Evolutionary conservation across 2,888 invertebrate species (phyloP).

Genomic region (Microplitis manilae): DNA sequence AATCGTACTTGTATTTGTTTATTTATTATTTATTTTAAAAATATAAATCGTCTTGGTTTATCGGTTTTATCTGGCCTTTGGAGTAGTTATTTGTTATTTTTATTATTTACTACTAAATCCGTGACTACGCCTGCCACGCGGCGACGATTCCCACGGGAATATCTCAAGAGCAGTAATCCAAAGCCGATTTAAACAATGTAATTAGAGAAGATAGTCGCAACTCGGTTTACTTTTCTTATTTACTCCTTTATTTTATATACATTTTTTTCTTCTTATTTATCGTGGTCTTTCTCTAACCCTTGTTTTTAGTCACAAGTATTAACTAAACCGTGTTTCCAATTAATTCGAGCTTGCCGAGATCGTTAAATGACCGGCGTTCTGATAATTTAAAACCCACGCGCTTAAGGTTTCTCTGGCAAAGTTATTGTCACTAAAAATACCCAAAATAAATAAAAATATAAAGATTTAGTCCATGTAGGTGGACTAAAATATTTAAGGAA

Average conservation of each 20-base stretch:
- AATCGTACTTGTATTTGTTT: not conserved
- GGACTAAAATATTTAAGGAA: no score
- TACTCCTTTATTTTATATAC: not conserved
- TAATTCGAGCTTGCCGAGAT: slow-evolving; percentile 47
- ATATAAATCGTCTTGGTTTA: not conserved
- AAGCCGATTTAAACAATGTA: slow-evolving; percentile 51
- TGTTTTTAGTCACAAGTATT: no score
- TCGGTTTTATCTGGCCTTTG: not conserved
- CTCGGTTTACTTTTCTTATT: slow-evolving; percentile 14
- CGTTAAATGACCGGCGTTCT: slow-evolving; percentile 22
- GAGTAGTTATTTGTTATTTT: not conserved
- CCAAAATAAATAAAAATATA: no score
- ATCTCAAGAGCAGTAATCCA: slow-evolving; percentile 37
- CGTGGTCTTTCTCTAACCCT: not conserved
- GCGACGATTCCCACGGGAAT: slow-evolving; percentile 37
- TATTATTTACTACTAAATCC: slow-evolving; percentile 11
- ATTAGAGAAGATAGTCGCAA: slow-evolving; percentile 49
- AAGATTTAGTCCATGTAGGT: no score
- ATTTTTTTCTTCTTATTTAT: not conserved
- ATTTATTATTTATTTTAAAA: not conserved
- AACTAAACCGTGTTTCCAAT: slow-evolving; percentile 48
- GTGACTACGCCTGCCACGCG: slow-evolving; percentile 13
- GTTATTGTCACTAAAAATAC: no score
- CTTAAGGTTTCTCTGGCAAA: no score
- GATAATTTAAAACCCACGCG: no score